Conservation (phyloP, 2,113 vertebrate genomes). For the Indicator indicator region DNA sequence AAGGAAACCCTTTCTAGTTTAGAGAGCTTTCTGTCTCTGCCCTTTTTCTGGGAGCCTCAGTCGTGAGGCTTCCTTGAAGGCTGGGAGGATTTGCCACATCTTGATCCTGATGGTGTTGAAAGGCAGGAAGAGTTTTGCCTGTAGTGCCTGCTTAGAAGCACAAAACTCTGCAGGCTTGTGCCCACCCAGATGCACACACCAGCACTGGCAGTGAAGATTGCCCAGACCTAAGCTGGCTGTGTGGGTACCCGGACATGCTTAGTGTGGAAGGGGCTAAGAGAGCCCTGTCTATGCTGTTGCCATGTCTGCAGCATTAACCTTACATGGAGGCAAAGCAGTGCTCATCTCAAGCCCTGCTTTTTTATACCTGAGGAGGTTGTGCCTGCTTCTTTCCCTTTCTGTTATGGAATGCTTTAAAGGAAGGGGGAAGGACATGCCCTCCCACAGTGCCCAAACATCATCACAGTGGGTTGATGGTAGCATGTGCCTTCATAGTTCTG, state of each 20-base stretch:
- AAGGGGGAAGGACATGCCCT: background rate
- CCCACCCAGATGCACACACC: background rate
- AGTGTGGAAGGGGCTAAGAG: background rate
- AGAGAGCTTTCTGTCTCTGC: background rate
- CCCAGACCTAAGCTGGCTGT: background rate
- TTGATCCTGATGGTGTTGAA: background rate
- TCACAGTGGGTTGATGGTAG: background rate
- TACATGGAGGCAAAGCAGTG: background rate
- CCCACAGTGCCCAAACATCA: background rate
- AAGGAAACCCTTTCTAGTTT: background rate
- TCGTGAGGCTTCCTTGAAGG: background rate
- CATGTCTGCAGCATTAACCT: background rate
- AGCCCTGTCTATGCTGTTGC: background rate
- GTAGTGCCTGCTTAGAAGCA: background rate
- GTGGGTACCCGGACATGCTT: background rate
- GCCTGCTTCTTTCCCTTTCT: background rate
- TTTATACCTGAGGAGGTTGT: background rate
- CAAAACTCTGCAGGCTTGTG: background rate
- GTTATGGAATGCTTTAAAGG: background rate
- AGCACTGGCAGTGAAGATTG: background rate
- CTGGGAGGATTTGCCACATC: background rate
- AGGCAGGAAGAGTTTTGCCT: background rate
- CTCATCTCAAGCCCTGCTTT: background rate
- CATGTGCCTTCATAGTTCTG: background rate
- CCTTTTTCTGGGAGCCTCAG: fast-evolving